A percentile compares a stretch with the other conserved stretches of the same genome.
phyloP scores from a whole-genome alignment of 2,888 invertebrate genomes.

The Mythimna albipuncta region DNA sequence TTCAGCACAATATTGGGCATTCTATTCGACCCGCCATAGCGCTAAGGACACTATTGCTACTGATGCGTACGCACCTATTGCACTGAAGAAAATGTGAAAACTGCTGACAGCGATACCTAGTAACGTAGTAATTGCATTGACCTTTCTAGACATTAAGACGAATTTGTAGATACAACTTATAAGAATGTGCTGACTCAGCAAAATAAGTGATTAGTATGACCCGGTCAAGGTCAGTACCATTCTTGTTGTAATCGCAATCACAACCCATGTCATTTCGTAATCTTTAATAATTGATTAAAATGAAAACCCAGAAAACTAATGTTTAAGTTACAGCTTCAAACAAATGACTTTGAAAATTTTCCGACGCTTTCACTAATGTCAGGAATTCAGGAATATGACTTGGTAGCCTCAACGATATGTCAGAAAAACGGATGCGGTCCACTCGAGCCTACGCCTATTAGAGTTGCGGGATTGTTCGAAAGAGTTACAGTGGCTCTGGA shows the following conservation, averaged over 20 bases:
- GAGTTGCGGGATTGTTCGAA: no score
- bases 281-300: not conserved
- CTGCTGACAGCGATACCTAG: not conserved
- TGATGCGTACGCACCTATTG: not conserved
- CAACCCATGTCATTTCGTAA: not conserved
- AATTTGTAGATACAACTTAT: not conserved
- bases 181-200: not conserved
- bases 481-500: no score
- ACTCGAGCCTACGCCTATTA: no score
- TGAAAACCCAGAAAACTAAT: not conserved
- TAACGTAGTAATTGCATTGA: not conserved
- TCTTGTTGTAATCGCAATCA: constrained; percentile 1
- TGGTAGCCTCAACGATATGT: no score
- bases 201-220: not conserved
- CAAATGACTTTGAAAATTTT: not conserved
- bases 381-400: not conserved
- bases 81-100: not conserved
- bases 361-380: not conserved
- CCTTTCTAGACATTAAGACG: not conserved
- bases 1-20: no score
- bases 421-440: no score
- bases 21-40: no score
- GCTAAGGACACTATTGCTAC: no score
- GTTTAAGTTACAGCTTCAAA: not conserved
- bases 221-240: not conserved